Evolutionary conservation across 2,113 vertebrate genomes (phyloP).

Genomic region (Sialia sialis): DNA sequence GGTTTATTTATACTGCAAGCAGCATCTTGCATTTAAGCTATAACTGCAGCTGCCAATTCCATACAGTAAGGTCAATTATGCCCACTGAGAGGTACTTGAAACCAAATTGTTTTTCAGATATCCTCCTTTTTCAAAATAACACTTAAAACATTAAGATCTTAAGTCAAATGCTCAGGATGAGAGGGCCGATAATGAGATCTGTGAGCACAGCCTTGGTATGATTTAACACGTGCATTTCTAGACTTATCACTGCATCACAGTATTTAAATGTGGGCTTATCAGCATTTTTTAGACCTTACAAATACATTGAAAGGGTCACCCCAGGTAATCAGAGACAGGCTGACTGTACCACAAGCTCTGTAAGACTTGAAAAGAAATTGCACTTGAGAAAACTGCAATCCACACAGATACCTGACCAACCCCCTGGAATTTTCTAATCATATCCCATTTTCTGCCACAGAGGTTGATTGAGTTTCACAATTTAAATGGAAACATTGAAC

Average conservation of each 20-base stretch:
- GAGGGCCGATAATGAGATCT: not conserved
- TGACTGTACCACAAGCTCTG: not conserved
- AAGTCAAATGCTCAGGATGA: not conserved
- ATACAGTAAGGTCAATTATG: not conserved
- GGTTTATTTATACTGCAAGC: conserved; percentile 60
- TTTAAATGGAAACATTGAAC: not conserved
- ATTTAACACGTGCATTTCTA: not conserved
- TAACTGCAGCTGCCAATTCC: not conserved
- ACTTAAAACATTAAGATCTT: not conserved
- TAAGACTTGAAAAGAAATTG: not conserved
- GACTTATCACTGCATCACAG: not conserved
- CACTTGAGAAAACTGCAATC: not conserved
- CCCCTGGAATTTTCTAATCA: not conserved
- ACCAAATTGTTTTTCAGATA: not conserved
- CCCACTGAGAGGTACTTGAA: not conserved
- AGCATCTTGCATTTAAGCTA: not conserved
- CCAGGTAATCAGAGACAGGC: not conserved
- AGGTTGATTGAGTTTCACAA: not conserved
- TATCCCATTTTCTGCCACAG: not conserved
- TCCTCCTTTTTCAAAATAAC: not conserved
- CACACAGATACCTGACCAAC: not conserved
- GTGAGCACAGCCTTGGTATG: not conserved
- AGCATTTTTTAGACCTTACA: not conserved
- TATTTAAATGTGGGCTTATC: not conserved
- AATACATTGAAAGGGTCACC: not conserved